Evolutionary conservation across 2,888 invertebrate species (phyloP), one percentile per base, ranked within the genome.

Genomic region (Lutraria lutraria): DNA sequence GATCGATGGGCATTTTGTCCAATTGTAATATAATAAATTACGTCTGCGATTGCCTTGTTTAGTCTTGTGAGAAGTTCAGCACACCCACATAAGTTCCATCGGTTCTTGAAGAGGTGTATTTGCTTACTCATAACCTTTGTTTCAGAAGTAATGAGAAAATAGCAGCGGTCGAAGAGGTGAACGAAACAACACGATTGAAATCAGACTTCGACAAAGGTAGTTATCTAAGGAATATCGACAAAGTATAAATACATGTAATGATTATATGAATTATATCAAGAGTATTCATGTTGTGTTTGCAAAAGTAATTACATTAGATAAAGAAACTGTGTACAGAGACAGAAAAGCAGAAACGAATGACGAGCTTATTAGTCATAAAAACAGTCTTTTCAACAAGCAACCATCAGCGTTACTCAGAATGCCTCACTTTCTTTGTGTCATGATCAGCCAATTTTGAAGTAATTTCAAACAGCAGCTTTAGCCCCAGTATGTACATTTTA

Each of bases 191-290:
- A 19, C 91, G 90, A 87, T 89, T 94, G 8, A 93, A 92, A 52
- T 91, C 93, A 15, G 94, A 94, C 84, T 95, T 92, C 88, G 94
- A 94, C 34, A 93, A 93, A 93, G 91, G 94, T 94, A 88, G 90
- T 54, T 76, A 76, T 21, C 43, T 43, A 43, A 2, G 43, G 43
- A 43, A 43, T 43, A 4, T n/a, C n/a, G n/a, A n/a, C n/a, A n/a
- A n/a, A n/a, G n/a, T n/a, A n/a, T n/a, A n/a, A n/a, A n/a, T n/a
- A n/a, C n/a, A n/a, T n/a, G 8, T 43, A 43, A 8, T 43, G 8
- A 43, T 43, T 43, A 8, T 8, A 43, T 43, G 4, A 43, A 43
- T 43, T 43, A 43, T 8, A 43, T 43, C 43, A 43, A 4, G 2
- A 43, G 43, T 43, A 2, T 43, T 43, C 2, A 43, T 43, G 43